Evolutionary conservation across 2,113 vertebrate species (phyloP).

Genomic region (Calyptomena viridis): DNA sequence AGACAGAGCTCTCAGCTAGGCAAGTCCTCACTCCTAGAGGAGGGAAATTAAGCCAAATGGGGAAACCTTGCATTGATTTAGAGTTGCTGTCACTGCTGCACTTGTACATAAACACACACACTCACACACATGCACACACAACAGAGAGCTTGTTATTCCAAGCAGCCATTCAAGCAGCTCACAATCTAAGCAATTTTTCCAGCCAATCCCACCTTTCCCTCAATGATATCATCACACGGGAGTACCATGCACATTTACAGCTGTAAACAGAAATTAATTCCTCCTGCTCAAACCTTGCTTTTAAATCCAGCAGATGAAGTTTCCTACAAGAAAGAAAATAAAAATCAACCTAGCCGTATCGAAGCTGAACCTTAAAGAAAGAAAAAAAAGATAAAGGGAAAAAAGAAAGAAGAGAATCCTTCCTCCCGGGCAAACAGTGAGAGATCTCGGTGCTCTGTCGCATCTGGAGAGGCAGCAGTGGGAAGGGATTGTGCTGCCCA

Average conservation of each 20-base stretch:
- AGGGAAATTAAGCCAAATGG: not conserved
- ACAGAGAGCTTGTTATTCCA: not conserved
- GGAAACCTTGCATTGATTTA: not conserved
- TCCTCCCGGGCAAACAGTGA: not conserved
- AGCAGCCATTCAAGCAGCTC: constrained; percentile 18
- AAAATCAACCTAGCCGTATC: not conserved
- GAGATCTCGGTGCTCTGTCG: not conserved
- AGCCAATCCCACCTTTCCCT: constrained; percentile 6
- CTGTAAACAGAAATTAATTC: not conserved
- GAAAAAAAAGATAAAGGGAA: not conserved
- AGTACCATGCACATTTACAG: not conserved
- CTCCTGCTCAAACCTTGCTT: constrained; percentile 61
- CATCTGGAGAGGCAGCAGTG: constrained; percentile 22
- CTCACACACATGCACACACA: not conserved
- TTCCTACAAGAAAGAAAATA: not conserved
- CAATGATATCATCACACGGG: not conserved
- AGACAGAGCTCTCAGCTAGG: not conserved
- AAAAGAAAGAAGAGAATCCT: not conserved
- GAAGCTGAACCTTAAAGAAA: not conserved
- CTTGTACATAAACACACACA: not conserved
- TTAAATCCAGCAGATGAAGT: constrained; percentile 56
- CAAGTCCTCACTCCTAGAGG: not conserved
- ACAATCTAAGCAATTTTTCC: not conserved
- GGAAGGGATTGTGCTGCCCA: not conserved
- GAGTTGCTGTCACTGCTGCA: not conserved